These are phyloP conservation scores for Tychaedon coryphoeus DNA, from an alignment of 2,113 vertebrate genomes.

Conservation along the genomic window DNA sequence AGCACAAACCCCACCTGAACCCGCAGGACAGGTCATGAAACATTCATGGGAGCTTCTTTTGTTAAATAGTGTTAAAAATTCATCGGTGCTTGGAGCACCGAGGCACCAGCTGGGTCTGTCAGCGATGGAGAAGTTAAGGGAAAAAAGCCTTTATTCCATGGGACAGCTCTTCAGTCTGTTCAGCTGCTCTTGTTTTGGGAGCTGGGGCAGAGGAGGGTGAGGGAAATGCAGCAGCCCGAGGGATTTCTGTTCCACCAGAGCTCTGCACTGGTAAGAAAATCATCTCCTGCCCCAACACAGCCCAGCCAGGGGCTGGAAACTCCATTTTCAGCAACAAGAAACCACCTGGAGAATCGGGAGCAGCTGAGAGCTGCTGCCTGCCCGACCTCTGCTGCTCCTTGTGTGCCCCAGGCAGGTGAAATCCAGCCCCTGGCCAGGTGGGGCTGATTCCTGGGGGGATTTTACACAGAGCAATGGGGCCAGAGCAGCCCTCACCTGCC, in stretches of 20 bases:
- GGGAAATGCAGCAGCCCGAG: background rate
- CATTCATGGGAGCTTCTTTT: background rate
- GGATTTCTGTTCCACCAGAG: background rate
- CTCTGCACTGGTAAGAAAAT: background rate
- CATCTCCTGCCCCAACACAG: accelerated
- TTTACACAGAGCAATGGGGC: accelerated
- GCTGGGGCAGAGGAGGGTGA: background rate
- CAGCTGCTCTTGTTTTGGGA: background rate
- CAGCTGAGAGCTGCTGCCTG: background rate
- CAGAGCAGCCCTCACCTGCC: background rate
- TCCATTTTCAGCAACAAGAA: background rate
- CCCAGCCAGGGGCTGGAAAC: background rate
- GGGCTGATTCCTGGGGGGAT: background rate
- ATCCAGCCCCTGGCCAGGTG: no score
- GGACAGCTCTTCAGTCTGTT: background rate
- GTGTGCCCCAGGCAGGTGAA: background rate
- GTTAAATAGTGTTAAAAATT: constrained; percentile 36
- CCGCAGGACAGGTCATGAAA: background rate
- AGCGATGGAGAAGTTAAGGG: background rate
- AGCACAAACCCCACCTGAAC: background rate
- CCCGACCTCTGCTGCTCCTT: background rate
- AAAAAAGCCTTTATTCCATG: background rate
- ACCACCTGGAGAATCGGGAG: background rate
- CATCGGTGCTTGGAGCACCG: background rate
- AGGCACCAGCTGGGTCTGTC: background rate